Percentiles rank a stretch among this genome's conserved stretches.
Evolutionary conservation across 2,888 invertebrate genomes (phyloP).

Genomic region (Odontothrips loti): DNA sequence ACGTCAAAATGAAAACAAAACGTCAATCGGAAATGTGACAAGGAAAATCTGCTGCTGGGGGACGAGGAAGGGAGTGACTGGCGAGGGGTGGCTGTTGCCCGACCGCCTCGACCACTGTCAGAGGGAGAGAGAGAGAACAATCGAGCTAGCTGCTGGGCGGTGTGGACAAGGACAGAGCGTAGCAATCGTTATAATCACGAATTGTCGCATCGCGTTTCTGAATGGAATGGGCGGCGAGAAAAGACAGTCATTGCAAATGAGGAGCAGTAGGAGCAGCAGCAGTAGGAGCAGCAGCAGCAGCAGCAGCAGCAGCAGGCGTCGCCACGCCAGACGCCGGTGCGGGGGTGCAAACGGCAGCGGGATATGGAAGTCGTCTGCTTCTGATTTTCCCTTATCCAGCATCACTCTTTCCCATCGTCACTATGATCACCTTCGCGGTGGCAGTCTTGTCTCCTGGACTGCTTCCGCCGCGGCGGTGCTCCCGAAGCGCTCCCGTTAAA

Average conservation of each 20-base stretch:
- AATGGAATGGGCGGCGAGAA: not conserved
- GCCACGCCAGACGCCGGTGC: too few relatives aligned
- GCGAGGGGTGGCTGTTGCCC: not conserved
- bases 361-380: too few relatives aligned
- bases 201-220: constrained; percentile 1
- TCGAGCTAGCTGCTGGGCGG: not conserved
- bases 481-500: too few relatives aligned
- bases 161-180: not conserved
- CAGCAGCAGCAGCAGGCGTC: too few relatives aligned
- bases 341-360: too few relatives aligned
- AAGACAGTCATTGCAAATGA: not conserved
- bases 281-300: too few relatives aligned
- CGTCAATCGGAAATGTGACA: constrained; percentile 10
- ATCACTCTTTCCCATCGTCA: too few relatives aligned
- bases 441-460: too few relatives aligned
- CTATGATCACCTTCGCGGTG: too few relatives aligned
- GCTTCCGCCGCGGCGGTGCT: too few relatives aligned
- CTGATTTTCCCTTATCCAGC: too few relatives aligned
- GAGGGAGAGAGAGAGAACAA: not conserved
- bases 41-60: not conserved
- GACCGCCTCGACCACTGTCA: not conserved
- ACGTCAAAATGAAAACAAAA: constrained; percentile 27
- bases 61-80: not conserved
- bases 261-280: not conserved
- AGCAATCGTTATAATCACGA: constrained; percentile 17